A percentile compares a stretch with the other conserved stretches of the same genome.
phyloP scores from a whole-genome alignment of 2,113 vertebrate species.

The Thunnus thynnus region DNA sequence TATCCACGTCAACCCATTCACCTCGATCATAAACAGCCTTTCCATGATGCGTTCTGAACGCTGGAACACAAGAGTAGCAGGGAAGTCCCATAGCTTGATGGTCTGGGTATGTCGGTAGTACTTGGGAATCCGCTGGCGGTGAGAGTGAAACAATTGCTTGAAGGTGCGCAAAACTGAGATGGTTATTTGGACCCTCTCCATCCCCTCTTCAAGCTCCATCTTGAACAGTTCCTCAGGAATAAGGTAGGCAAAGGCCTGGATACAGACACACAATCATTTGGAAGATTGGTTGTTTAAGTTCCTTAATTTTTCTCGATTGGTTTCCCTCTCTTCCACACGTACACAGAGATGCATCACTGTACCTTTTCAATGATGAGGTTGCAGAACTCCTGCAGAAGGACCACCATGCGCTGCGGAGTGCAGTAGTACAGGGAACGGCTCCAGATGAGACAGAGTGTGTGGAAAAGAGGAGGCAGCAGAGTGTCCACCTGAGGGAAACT shows the following conservation, averaged over 20 bases:
- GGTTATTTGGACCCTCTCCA: slow-evolving; percentile 81
- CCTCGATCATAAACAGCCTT: slow-evolving; percentile 77
- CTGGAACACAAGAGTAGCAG: slow-evolving; percentile 78
- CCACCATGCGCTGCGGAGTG: slow-evolving; percentile 85
- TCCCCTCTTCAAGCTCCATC: slow-evolving; percentile 85
- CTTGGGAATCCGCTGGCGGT: slow-evolving; percentile 64
- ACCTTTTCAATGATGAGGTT: slow-evolving; percentile 92
- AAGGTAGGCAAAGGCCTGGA: slow-evolving; percentile 79
- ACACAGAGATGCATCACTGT: slow-evolving; percentile 2
- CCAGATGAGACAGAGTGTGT: slow-evolving; percentile 93
- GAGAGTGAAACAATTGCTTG: slow-evolving; percentile 77
- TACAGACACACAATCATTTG: slow-evolving; percentile 25
- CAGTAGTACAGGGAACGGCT: slow-evolving; percentile 87
- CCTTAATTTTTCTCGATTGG: not conserved
- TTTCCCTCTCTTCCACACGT: not conserved
- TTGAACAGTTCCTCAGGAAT: slow-evolving; percentile 87
- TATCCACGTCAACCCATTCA: not conserved
- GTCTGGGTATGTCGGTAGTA: slow-evolving; percentile 48
- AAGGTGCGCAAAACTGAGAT: slow-evolving; percentile 79
- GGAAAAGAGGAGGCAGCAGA: slow-evolving; percentile 87
- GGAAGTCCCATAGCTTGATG: slow-evolving; percentile 82
- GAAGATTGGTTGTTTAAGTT: not conserved
- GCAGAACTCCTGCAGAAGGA: slow-evolving; percentile 90
- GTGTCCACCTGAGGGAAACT: slow-evolving; percentile 81
- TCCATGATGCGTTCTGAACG: slow-evolving; percentile 75